Conservation (phyloP, 2,797 vertebrate species). For the Coregonus ussuriensis region DNA sequence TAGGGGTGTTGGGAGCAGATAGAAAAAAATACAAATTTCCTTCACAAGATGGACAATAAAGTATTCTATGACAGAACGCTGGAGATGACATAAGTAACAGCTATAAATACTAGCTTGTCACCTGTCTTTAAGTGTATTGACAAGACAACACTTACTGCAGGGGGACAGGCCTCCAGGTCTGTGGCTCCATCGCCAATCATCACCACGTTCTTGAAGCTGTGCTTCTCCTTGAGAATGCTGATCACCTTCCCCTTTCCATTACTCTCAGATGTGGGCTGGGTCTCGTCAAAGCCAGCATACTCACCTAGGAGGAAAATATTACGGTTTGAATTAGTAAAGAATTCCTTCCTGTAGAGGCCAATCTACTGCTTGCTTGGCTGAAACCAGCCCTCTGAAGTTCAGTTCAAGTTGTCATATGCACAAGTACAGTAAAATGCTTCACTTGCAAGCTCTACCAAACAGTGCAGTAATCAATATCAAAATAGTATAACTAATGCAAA, state of each 20-base stretch:
- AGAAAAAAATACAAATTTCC: too few relatives aligned
- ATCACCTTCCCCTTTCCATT: constrained; percentile 96
- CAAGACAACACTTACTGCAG: constrained; percentile 85
- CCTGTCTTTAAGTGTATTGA: background rate
- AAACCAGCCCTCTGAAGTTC: too few relatives aligned
- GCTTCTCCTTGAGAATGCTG: constrained; percentile 86
- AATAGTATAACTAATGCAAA: too few relatives aligned
- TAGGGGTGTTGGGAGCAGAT: too few relatives aligned
- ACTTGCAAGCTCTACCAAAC: too few relatives aligned
- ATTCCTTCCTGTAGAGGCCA: too few relatives aligned
- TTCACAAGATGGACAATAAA: too few relatives aligned
- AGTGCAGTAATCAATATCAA: too few relatives aligned
- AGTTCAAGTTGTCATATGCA: too few relatives aligned
- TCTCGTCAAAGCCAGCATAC: constrained; percentile 96
- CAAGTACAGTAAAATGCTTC: too few relatives aligned
- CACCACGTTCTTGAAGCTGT: constrained; percentile 89
- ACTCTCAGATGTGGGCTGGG: constrained; percentile 91
- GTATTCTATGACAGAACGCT: background rate
- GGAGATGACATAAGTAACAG: background rate
- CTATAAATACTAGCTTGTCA: background rate
- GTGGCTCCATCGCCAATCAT: constrained; percentile 98
- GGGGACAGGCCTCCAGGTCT: constrained; percentile 95
- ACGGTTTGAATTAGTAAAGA: too few relatives aligned
- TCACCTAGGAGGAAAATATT: constrained; percentile 77
- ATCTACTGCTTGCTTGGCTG: too few relatives aligned